phyloP scores from a whole-genome alignment of 2,797 vertebrate genomes.

The Galagoides demidoff region DNA sequence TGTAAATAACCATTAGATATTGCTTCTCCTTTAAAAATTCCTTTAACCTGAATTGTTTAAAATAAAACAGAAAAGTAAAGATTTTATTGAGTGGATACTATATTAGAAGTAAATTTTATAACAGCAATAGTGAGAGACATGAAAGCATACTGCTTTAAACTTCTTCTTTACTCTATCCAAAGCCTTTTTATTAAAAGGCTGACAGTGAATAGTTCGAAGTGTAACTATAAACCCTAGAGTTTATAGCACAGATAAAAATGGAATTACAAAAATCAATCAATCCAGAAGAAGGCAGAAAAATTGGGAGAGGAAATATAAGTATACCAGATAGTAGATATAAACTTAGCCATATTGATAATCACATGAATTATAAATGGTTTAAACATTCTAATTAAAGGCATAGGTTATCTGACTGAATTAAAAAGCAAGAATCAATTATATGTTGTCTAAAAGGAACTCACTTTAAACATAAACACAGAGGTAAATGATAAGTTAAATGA shows the following conservation, averaged over 20 bases:
- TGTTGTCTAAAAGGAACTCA: not conserved
- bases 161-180: not conserved
- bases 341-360: not conserved
- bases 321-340: not conserved
- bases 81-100: not conserved
- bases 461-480: not conserved
- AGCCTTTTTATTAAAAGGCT: not conserved
- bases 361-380: not conserved
- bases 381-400: not conserved
- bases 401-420: not conserved
- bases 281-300: not conserved
- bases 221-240: not conserved
- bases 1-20: not conserved
- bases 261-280: not conserved
- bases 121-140: not conserved
- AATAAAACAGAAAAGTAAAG: not conserved
- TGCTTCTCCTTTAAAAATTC: not conserved
- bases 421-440: not conserved
- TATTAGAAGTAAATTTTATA: not conserved
- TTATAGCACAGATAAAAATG: not conserved
- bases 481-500: not conserved
- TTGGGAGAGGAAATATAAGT: no score
- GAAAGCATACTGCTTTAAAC: not conserved
- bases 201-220: not conserved
- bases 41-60: not conserved